These are phyloP conservation scores for Cryptotis parvus DNA, from an alignment of 2,113 vertebrate genomes.

Conservation along the genomic window DNA sequence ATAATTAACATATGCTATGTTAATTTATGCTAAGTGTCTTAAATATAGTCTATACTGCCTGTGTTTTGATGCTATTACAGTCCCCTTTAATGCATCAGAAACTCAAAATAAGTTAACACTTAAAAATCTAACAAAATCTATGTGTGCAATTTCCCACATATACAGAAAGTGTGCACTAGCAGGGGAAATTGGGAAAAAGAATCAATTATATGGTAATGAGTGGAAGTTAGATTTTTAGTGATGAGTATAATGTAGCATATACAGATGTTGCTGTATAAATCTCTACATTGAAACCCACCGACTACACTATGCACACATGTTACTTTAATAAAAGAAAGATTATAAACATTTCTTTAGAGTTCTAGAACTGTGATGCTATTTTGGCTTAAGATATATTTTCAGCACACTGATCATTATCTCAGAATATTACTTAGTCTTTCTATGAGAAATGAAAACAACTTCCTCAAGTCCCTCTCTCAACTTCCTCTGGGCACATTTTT, in stretches of 20 bases:
- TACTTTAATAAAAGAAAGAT: neutral
- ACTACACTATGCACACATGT: neutral
- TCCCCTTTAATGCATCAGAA: neutral
- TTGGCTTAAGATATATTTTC: slow-evolving; percentile 40
- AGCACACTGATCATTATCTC: neutral
- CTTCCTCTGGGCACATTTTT: neutral
- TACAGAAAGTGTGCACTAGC: neutral
- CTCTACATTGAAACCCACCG: neutral
- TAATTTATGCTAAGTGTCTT: neutral
- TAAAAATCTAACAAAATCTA: slow-evolving; percentile 24
- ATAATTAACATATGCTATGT: neutral
- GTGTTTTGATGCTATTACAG: neutral
- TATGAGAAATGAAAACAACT: slow-evolving; percentile 7
- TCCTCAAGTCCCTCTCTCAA: neutral
- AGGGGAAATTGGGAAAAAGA: neutral
- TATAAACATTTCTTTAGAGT: slow-evolving; percentile 28
- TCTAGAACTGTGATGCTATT: neutral
- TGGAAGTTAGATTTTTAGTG: neutral
- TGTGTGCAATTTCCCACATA: slow-evolving; percentile 10
- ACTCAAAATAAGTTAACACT: neutral
- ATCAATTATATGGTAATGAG: neutral
- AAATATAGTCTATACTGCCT: neutral
- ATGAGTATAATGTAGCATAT: neutral
- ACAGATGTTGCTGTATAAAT: neutral
- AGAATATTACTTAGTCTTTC: slow-evolving; percentile 8